Base-by-base conservation (phyloP, 2,888 invertebrate genomes). In the Trisateles emortualis region DNA sequence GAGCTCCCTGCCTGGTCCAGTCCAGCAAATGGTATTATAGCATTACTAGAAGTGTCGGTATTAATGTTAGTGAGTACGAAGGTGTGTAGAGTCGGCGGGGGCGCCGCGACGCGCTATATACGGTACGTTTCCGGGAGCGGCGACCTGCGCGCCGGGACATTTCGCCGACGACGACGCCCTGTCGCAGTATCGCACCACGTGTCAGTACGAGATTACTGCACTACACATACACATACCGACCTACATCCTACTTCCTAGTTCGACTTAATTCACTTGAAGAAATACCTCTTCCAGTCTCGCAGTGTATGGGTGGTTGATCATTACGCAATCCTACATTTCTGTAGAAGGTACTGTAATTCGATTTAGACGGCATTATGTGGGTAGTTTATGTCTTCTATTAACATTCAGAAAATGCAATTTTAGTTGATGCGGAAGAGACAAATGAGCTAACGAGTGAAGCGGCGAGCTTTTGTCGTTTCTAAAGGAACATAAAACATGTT, bases 121-220 rank as follows among this genome's bases (percentile, higher is more conserved):
- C 68, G 80, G 82, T 52, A 65, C 48, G 64, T 66, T 86, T 87
- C 88, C 87, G 87, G 87, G 87, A 76, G 70, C 86, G 77, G 51
- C 79, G 81, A 79, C 84, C 85, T 72, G 63, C 63, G 64, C 71
- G 68, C 69, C 69, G 60, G 55, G 75, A 69, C 72, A 72, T 64
- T 70, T 73, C 50, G 65, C 59, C 51, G 52, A 54, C 49, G 65
- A 48, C 54, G 41, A 38, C 46, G 22, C 40, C n/a, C n/a, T 19
- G 35, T 46, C 38, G 36, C 29, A 11, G 9, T 43, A 43, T 41
- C 16, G 30, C 35, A 29, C 16, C 42, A 36, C 36, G 42, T 42
- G 29, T 29, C 35, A 35, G 17, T 29, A 17, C 13, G 19, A 36
- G 3, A 17, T 13, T 35, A 29, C 36, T 22, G 14, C 36, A 26